Conservation (phyloP, 2,888 invertebrate genomes). For the Lagria hirta region DNA sequence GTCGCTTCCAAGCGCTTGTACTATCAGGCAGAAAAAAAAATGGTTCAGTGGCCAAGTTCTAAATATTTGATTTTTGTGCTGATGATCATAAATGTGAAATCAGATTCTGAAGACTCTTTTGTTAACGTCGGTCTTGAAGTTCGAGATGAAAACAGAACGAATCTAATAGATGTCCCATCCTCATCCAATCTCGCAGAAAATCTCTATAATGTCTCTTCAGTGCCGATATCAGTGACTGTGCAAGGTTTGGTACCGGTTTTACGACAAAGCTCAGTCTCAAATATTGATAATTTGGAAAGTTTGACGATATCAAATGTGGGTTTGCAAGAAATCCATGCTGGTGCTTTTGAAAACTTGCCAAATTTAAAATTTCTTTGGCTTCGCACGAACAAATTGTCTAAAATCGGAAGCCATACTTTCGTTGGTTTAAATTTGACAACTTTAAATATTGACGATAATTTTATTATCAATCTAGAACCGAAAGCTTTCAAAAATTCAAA, state of each 20-base stretch:
- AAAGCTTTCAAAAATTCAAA: constrained; percentile 4
- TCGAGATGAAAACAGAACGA: too few species aligned
- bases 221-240: constrained; percentile 1
- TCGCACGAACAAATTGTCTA: constrained; percentile 20
- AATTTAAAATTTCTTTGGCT: constrained; percentile 15
- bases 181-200: constrained; percentile 4
- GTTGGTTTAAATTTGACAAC: background rate
- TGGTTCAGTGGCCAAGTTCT: too few species aligned
- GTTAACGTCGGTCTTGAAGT: too few species aligned
- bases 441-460: constrained; percentile 5
- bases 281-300: constrained; percentile 1
- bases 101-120: too few species aligned
- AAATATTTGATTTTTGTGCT: too few species aligned
- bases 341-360: constrained; percentile 18
- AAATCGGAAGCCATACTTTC: constrained; percentile 6
- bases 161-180: too few species aligned
- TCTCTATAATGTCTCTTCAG: background rate
- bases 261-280: constrained; percentile 2
- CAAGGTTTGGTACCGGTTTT: constrained; percentile 1
- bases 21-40: too few species aligned
- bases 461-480: background rate
- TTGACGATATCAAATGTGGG: constrained; percentile 1
- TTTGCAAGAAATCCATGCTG: constrained; percentile 19
- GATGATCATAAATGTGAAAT: too few species aligned
- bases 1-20: too few species aligned